Evolutionary conservation across 53 echinoderm and acorn worm species (phyloP).

Genomic region (Luidia sarsii): DNA sequence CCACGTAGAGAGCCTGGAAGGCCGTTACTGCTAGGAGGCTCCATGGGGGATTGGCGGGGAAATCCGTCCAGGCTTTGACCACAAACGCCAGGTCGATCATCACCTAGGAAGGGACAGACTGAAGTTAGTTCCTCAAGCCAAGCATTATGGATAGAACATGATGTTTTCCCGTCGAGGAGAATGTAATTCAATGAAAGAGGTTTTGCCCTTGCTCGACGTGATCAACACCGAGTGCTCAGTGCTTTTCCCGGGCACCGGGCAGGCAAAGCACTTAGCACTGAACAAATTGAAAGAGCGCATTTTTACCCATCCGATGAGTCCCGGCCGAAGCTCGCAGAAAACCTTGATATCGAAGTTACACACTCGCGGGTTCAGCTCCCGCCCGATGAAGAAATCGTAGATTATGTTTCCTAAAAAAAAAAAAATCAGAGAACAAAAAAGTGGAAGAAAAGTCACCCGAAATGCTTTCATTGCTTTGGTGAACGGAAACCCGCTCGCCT

Average conservation of each 20-base stretch:
- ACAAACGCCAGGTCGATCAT: slow-evolving; percentile 69
- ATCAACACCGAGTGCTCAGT: too few species aligned
- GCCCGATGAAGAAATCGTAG: slow-evolving; percentile 96
- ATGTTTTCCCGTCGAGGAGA: too few species aligned
- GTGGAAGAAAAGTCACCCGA: too few species aligned
- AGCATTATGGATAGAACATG: too few species aligned
- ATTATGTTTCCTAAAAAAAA: slow-evolving; percentile 66
- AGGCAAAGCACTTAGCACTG: not conserved
- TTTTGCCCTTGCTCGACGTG: too few species aligned
- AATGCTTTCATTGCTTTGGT: too few species aligned
- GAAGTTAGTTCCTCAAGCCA: too few species aligned
- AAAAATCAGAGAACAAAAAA: not conserved
- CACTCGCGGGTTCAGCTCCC: slow-evolving; percentile 91
- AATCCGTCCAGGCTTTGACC: slow-evolving; percentile 68
- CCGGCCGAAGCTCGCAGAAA: slow-evolving; percentile 85
- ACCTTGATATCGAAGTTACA: slow-evolving; percentile 84
- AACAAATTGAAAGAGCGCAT: not conserved
- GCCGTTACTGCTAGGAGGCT: slow-evolving; percentile 67
- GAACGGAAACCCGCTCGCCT: too few species aligned
- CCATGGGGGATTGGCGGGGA: slow-evolving; percentile 69
- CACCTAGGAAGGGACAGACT: too few species aligned
- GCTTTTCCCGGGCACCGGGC: not conserved
- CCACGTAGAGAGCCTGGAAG: slow-evolving; percentile 79
- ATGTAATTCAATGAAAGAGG: too few species aligned
- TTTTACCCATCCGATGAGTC: slow-evolving; percentile 90